These are phyloP conservation scores for Cynaeus angustus DNA, from an alignment of 2,888 invertebrate species.

Conservation along the genomic window DNA sequence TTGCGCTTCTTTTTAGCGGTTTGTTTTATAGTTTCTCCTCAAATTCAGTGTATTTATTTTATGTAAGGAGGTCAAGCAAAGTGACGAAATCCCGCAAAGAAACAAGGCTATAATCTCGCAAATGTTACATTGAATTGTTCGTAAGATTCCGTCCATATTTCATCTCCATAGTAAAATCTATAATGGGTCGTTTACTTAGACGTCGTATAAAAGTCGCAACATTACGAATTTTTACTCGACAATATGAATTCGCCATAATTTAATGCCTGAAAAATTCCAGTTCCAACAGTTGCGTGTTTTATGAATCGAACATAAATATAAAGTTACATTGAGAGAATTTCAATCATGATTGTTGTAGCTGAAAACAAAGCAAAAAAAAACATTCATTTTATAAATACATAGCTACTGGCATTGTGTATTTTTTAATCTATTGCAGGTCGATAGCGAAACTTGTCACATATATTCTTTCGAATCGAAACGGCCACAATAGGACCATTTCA, in stretches of 20 bases:
- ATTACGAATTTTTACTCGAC: slow-evolving; percentile 17
- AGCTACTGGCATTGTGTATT: not conserved
- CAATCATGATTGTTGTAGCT: slow-evolving; percentile 13
- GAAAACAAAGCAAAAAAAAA: slow-evolving; percentile 14
- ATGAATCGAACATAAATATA: slow-evolving; percentile 9
- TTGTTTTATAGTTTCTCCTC: not conserved
- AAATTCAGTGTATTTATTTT: slow-evolving; percentile 3
- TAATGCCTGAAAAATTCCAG: slow-evolving; percentile 4
- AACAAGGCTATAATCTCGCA: slow-evolving; percentile 6
- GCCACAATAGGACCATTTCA: slow-evolving; percentile 17
- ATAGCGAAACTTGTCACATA: slow-evolving; percentile 4
- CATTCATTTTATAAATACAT: slow-evolving; percentile 20
- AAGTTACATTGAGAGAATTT: slow-evolving; percentile 12
- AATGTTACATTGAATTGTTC: slow-evolving; percentile 10
- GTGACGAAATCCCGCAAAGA: slow-evolving; percentile 24
- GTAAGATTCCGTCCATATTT: slow-evolving; percentile 22
- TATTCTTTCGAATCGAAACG: slow-evolving; percentile 12
- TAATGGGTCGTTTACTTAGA: slow-evolving; percentile 30
- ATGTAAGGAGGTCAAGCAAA: slow-evolving; percentile 25
- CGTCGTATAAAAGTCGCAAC: slow-evolving; percentile 15
- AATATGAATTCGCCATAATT: slow-evolving; percentile 6
- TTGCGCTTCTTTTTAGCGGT: not conserved
- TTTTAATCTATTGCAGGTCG: slow-evolving; percentile 8
- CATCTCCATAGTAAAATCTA: slow-evolving; percentile 31
- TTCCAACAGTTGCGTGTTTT: slow-evolving; percentile 8